Evolutionary conservation across 2,888 invertebrate species (phyloP).

Genomic region (Orchesella flavescens): DNA sequence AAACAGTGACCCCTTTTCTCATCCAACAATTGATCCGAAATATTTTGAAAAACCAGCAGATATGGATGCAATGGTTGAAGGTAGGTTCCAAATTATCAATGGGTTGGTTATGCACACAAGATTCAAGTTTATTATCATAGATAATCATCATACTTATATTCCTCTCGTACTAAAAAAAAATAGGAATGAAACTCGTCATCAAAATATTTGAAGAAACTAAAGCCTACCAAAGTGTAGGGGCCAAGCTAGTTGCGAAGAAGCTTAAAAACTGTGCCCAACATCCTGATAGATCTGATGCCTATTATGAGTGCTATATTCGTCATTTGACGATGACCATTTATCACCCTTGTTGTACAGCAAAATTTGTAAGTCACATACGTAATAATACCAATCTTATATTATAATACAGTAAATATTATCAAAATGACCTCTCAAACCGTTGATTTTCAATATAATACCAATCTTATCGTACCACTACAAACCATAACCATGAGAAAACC

Average conservation of each 20-base stretch:
- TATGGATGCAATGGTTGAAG: slow-evolving; percentile 49
- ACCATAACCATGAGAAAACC: too few relatives aligned
- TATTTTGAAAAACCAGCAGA: slow-evolving; percentile 47
- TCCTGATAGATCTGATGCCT: slow-evolving; percentile 32
- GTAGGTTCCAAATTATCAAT: slow-evolving; percentile 4
- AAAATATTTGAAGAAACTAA: slow-evolving; percentile 40
- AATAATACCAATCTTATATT: not conserved
- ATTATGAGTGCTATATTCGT: slow-evolving; percentile 51
- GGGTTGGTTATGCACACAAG: too few relatives aligned
- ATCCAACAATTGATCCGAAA: slow-evolving; percentile 48
- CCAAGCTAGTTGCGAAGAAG: slow-evolving; percentile 27
- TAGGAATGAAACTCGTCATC: slow-evolving; percentile 18
- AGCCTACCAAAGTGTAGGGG: slow-evolving; percentile 20
- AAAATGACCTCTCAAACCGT: too few relatives aligned
- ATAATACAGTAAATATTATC: too few relatives aligned
- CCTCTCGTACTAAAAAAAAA: not conserved
- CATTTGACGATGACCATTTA: slow-evolving; percentile 47
- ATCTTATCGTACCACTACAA: too few relatives aligned
- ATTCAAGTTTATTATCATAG: too few relatives aligned
- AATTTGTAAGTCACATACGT: slow-evolving; percentile 43
- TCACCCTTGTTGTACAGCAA: slow-evolving; percentile 44
- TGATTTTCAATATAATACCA: too few relatives aligned
- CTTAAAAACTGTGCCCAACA: slow-evolving; percentile 37
- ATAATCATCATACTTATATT: not conserved
- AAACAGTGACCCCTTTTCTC: slow-evolving; percentile 44